phyloP scores from a whole-genome alignment of 2,888 invertebrate species.

The Lycia hirtaria region DNA sequence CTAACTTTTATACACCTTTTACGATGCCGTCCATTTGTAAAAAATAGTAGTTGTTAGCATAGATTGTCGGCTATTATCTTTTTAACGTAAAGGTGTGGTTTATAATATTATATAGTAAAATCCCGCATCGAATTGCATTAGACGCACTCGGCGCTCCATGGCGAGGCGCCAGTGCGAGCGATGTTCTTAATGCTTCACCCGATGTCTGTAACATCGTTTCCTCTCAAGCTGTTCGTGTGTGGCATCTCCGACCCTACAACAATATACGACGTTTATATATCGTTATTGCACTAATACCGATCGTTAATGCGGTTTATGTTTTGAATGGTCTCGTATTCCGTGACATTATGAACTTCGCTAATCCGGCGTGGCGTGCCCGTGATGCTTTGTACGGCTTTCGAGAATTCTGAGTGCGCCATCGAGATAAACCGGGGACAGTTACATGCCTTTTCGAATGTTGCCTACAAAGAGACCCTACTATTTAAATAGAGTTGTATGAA shows the following conservation, averaged over 20 bases:
- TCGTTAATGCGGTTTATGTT: slow-evolving; percentile 46
- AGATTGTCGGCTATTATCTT: slow-evolving; percentile 36
- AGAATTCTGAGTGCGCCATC: slow-evolving; percentile 28
- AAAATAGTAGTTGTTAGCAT: slow-evolving; percentile 29
- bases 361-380: slow-evolving; percentile 32
- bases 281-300: slow-evolving; percentile 34
- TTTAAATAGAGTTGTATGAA: slow-evolving; percentile 39
- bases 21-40: slow-evolving; percentile 28
- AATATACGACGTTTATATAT: slow-evolving; percentile 47
- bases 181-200: slow-evolving; percentile 36
- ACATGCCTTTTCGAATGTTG: slow-evolving; percentile 29
- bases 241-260: slow-evolving; percentile 48
- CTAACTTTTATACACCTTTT: slow-evolving; percentile 22
- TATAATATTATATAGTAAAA: slow-evolving; percentile 66
- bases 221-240: slow-evolving; percentile 58
- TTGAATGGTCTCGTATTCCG: slow-evolving; percentile 34
- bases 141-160: slow-evolving; percentile 50
- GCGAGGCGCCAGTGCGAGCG: slow-evolving; percentile 48
- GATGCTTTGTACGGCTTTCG: slow-evolving; percentile 16
- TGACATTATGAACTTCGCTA: slow-evolving; percentile 41
- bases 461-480: slow-evolving; percentile 28
- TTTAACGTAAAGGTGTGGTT: slow-evolving; percentile 52
- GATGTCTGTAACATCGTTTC: slow-evolving; percentile 32
- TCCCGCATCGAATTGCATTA: slow-evolving; percentile 70
- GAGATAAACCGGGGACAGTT: slow-evolving; percentile 25